A percentile compares a stretch with the other conserved stretches of the same genome.
These are phyloP conservation scores for Malurus melanocephalus DNA, from an alignment of 2,113 vertebrate genomes.

Conservation along the genomic window DNA sequence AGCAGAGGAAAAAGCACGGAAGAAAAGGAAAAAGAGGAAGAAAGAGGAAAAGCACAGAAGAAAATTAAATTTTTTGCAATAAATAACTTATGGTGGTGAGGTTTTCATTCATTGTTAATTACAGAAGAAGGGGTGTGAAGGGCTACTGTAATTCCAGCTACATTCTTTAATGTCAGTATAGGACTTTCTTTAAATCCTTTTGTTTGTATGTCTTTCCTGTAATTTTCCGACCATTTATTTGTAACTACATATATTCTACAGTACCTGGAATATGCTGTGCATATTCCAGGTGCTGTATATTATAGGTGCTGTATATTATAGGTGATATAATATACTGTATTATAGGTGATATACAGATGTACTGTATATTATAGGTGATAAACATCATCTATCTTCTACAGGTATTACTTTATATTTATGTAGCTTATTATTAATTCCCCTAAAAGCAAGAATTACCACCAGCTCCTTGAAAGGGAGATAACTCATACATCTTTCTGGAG, in stretches of 20 bases:
- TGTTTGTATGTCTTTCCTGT: background rate
- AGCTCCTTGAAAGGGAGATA: background rate
- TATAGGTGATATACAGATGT: too few relatives aligned
- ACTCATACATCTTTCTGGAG: background rate
- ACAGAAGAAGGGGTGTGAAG: background rate
- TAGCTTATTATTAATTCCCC: conserved; percentile 1
- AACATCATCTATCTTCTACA: background rate
- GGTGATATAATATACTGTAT: too few relatives aligned
- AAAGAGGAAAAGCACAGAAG: background rate
- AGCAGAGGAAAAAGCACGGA: background rate
- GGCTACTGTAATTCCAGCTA: background rate
- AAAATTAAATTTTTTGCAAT: conserved; percentile 23
- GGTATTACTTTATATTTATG: conserved; percentile 13
- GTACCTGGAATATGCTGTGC: background rate
- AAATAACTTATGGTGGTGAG: background rate
- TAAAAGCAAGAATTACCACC: background rate
- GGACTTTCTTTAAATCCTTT: conserved; percentile 13
- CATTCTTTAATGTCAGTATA: background rate
- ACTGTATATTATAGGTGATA: background rate
- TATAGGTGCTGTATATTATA: too few relatives aligned
- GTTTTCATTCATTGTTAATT: conserved; percentile 45
- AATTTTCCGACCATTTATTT: background rate
- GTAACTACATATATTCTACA: background rate
- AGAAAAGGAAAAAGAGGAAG: too few relatives aligned
- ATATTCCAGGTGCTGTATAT: background rate